Evolutionary conservation across 2,113 vertebrate genomes (phyloP).

Genomic region (Rhea americana): DNA sequence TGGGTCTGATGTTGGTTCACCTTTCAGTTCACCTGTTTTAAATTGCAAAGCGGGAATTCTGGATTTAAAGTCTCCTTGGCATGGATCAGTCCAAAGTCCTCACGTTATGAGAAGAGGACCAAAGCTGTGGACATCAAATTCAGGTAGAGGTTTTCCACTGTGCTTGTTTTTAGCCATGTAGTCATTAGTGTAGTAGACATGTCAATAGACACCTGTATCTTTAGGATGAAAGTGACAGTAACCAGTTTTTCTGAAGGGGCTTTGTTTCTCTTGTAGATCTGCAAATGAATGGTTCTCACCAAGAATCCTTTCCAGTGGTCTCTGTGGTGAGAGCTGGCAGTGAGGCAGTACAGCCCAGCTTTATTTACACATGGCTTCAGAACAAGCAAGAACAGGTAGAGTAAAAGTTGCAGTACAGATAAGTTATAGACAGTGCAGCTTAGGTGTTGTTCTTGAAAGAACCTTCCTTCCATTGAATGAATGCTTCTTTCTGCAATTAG

Average conservation of each 20-base stretch:
- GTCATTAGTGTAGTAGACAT: not conserved
- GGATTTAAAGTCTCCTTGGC: conserved; percentile 81
- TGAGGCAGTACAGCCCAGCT: conserved; percentile 58
- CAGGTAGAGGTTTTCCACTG: conserved; percentile 74
- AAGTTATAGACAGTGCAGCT: not conserved
- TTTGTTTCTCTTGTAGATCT: conserved; percentile 62
- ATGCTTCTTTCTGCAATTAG: not conserved
- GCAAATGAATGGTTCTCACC: conserved; percentile 67
- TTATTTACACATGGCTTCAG: conserved; percentile 82
- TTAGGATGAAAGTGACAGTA: not conserved
- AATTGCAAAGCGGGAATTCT: conserved; percentile 72
- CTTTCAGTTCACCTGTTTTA: conserved; percentile 80
- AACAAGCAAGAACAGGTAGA: conserved; percentile 91
- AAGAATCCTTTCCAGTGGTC: not conserved
- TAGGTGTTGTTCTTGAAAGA: not conserved
- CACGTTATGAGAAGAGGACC: conserved; percentile 83
- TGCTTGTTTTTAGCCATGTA: not conserved
- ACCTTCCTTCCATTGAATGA: not conserved
- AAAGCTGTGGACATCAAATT: conserved; percentile 88
- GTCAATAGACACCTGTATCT: not conserved
- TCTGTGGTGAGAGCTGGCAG: conserved; percentile 25
- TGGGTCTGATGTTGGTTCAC: conserved; percentile 80
- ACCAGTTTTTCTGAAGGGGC: not conserved
- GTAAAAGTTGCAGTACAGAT: not conserved
- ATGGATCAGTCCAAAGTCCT: conserved; percentile 82